phyloP scores from a whole-genome alignment of 35 echinoderm and acorn worm genomes.

The Patiria miniata region DNA sequence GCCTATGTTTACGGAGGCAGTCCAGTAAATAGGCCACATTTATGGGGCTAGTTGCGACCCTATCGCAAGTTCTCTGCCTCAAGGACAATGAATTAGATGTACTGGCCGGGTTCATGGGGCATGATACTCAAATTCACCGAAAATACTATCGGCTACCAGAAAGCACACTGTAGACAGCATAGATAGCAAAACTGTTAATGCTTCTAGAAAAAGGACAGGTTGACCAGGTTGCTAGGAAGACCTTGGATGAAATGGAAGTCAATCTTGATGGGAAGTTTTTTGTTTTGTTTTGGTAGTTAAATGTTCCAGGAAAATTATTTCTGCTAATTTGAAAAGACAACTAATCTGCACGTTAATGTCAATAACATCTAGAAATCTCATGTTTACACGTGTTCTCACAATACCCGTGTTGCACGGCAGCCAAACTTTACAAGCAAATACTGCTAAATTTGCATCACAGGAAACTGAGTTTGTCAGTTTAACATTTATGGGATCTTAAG shows the following conservation, averaged over 20 bases:
- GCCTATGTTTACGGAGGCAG: too few species aligned
- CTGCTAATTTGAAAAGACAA: not conserved
- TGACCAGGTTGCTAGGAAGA: conserved; percentile 33
- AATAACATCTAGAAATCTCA: not conserved
- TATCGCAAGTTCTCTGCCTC: conserved; percentile 69
- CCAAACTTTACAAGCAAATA: not conserved
- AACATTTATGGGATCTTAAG: too few species aligned
- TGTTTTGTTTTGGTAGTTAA: not conserved
- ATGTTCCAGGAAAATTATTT: not conserved
- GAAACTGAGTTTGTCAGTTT: not conserved
- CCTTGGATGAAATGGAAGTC: conserved; percentile 57
- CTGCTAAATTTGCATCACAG: not conserved
- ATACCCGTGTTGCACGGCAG: not conserved
- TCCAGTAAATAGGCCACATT: too few species aligned
- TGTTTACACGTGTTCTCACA: not conserved
- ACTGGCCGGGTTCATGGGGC: conserved; percentile 65
- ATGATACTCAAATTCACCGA: conserved; percentile 65
- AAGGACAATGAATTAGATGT: conserved; percentile 81
- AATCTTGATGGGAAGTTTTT: conserved; percentile 47
- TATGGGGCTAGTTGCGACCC: conserved; percentile 61
- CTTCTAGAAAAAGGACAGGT: conserved; percentile 59
- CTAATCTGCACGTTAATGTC: not conserved
- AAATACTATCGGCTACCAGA: conserved; percentile 72
- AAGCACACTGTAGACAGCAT: conserved; percentile 59
- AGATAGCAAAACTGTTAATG: conserved; percentile 57